Percentiles rank a stretch among this genome's conserved stretches.
Conservation (phyloP, 2,113 vertebrate species). For the Leucosticte australis region DNA sequence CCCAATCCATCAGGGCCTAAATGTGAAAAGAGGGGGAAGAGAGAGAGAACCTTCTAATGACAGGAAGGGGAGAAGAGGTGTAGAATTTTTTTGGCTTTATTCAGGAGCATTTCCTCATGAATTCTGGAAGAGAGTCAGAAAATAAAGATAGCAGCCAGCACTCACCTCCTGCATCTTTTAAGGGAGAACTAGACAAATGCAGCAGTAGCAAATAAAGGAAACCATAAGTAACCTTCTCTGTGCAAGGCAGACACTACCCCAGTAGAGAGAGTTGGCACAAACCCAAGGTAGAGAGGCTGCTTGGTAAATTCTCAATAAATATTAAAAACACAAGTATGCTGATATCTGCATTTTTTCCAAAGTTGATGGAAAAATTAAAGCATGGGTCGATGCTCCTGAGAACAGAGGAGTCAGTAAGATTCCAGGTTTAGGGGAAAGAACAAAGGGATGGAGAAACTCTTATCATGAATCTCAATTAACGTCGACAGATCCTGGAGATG, state of each 20-base stretch:
- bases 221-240: not conserved
- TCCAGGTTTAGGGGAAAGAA: not conserved
- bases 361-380: not conserved
- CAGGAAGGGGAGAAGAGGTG: slow-evolving; percentile 45
- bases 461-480: not conserved
- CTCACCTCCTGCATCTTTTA: slow-evolving; percentile 20
- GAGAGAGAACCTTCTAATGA: not conserved
- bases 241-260: not conserved
- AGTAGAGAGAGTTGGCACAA: not conserved
- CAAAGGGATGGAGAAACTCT: not conserved
- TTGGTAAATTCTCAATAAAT: not conserved
- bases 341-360: not conserved
- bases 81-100: slow-evolving; percentile 25
- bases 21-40: slow-evolving; percentile 18
- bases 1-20: slow-evolving; percentile 35
- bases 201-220: not conserved
- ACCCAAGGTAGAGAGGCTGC: not conserved
- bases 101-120: slow-evolving; percentile 38
- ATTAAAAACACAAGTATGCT: not conserved
- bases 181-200: not conserved
- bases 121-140: slow-evolving; percentile 29
- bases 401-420: not conserved
- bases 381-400: not conserved
- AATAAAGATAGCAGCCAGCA: slow-evolving; percentile 51
- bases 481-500: not conserved